Conservation (phyloP, 2,797 vertebrate genomes). For the Danio albolineatus region DNA sequence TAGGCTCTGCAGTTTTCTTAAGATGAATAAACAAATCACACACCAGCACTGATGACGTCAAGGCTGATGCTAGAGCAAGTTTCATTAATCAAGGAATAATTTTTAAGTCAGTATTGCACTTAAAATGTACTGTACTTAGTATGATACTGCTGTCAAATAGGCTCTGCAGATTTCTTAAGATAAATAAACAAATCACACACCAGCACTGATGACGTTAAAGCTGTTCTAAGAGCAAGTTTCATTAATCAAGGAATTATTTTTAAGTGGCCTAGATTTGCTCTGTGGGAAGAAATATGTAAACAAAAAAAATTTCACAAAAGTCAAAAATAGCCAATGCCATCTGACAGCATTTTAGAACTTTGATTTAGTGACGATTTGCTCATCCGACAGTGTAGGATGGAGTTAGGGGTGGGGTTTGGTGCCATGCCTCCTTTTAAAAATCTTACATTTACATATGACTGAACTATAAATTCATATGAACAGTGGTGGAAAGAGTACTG, state of each 20-base stretch:
- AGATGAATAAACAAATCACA: neutral
- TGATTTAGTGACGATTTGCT: too few species aligned
- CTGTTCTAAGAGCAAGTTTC: too few species aligned
- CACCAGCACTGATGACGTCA: neutral
- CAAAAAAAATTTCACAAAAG: neutral
- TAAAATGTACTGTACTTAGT: neutral
- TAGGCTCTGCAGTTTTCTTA: neutral
- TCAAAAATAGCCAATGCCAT: too few species aligned
- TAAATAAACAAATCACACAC: neutral
- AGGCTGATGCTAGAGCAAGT: too few species aligned
- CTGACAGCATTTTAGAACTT: too few species aligned
- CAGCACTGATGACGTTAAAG: neutral
- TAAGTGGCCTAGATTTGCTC: neutral
- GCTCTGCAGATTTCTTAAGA: neutral
- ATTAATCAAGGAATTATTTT: neutral
- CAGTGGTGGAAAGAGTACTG: too few species aligned
- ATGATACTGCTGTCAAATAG: neutral
- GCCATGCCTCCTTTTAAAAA: too few species aligned
- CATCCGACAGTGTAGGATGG: too few species aligned
- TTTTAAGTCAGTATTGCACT: neutral
- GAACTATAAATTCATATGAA: too few species aligned
- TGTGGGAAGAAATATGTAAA: neutral
- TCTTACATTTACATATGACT: too few species aligned
- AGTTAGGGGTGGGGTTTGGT: too few species aligned
- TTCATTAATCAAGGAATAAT: slow-evolving; percentile 9